Evolutionary conservation across 2,797 vertebrate genomes (phyloP), one percentile per base, ranked within the genome.

Genomic region (Forpus xanthops): DNA sequence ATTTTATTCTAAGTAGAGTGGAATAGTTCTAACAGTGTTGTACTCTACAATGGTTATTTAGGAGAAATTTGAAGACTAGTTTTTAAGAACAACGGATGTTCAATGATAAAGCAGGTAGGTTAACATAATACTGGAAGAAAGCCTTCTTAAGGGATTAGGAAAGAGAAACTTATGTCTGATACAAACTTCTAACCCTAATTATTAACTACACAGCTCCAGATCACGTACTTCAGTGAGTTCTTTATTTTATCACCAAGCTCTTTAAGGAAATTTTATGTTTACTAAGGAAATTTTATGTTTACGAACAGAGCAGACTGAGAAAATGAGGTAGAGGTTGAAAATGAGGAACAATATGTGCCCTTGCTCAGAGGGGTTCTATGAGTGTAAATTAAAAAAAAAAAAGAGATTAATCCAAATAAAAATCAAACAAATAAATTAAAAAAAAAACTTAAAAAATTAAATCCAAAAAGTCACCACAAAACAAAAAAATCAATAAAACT

Each of bases 1-100:
- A 94, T 96, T 94, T 96, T 82, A 64, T 85, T 93, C 78, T 89
- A 15, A 55, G 55, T 23, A 42, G 19, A 74, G 27, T 85, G 49
- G 13, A 81, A 91, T 72, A 84, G 30, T 50, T 93, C 27, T 49
- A 74, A 56, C 28, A 62, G 11, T 70, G 31, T 64, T 84, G 14
- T 56, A 52, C 84, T 86, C 58, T 55, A 56, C 53, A 41, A 62
- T 66, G n/a, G 70, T 60, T 93, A 37, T 90, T 90, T 71, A 86
- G 42, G 39, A 94, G 42, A 93, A 94, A 88, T 72, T 84, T 86
- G 21, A 90, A 94, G 64, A 53, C 8, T 72, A 65, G 10, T 2
- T 91, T 83, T 80, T 74, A 92, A 30, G 25, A 74, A 41, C 41
- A 74, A 49, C 45, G 24, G 47, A 10, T 42, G 52, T 91, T 80